Evolutionary conservation across 2,888 invertebrate species (phyloP).

Genomic region (Timema cristinae): DNA sequence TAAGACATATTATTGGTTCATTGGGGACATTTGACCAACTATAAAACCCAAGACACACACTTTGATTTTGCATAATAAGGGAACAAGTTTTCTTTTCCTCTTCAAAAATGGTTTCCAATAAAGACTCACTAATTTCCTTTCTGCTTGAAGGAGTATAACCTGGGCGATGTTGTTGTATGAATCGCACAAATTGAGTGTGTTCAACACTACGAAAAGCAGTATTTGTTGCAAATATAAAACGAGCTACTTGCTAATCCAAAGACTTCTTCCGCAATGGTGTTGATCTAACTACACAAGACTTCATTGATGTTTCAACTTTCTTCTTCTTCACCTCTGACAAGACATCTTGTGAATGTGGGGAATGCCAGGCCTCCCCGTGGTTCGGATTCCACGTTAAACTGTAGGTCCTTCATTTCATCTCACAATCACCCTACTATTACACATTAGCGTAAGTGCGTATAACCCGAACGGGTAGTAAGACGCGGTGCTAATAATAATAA

Average conservation of each 20-base stretch:
- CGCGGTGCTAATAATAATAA: too few species aligned
- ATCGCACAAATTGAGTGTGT: neutral
- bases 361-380: too few species aligned
- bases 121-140: constrained; percentile 1
- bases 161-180: neutral
- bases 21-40: too few species aligned
- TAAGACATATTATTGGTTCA: too few species aligned
- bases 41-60: constrained; percentile 13
- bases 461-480: too few species aligned
- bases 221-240: constrained; percentile 1
- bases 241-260: constrained; percentile 6
- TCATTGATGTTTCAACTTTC: constrained; percentile 10
- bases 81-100: constrained; percentile 10
- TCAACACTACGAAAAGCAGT: neutral
- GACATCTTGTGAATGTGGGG: too few species aligned
- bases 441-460: too few species aligned
- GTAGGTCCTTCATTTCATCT: too few species aligned
- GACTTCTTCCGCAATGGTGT: neutral
- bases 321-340: too few species aligned
- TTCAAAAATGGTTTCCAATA: neutral
- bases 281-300: neutral
- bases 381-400: too few species aligned
- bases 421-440: too few species aligned
- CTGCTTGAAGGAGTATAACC: constrained; percentile 8
- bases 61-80: too few species aligned